phyloP scores from a whole-genome alignment of 2,888 invertebrate species.

The Megamerina dolium region DNA sequence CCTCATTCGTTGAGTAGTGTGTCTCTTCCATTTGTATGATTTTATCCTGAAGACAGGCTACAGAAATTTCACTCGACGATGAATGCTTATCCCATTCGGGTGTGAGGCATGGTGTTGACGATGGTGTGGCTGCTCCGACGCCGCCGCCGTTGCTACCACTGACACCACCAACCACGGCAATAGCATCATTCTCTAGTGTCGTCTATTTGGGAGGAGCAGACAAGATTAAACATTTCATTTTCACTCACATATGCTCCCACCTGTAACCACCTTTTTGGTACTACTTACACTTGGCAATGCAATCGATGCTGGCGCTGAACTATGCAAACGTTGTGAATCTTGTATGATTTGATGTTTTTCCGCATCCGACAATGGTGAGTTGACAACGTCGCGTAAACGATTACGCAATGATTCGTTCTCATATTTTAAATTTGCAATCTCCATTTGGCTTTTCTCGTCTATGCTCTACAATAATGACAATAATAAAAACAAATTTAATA shows the following conservation, averaged over 20 bases:
- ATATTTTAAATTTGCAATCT: constrained; percentile 59
- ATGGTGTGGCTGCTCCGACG: too few species aligned
- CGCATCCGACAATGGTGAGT: constrained; percentile 75
- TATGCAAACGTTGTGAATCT: constrained; percentile 65
- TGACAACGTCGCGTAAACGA: constrained; percentile 70
- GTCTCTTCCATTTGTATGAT: constrained; percentile 60
- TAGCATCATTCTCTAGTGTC: too few species aligned
- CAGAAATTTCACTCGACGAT: constrained; percentile 82
- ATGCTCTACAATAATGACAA: constrained; percentile 30
- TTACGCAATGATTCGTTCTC: constrained; percentile 72
- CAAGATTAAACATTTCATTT: too few species aligned
- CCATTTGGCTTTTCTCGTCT: constrained; percentile 47
- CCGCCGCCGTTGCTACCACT: constrained; percentile 50
- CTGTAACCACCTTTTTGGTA: too few species aligned
- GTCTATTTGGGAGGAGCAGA: too few species aligned
- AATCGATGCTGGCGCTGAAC: constrained; percentile 76
- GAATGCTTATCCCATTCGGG: constrained; percentile 92
- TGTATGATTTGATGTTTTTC: constrained; percentile 76
- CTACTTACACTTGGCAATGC: constrained; percentile 50
- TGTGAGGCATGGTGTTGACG: constrained; percentile 67
- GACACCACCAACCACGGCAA: too few species aligned
- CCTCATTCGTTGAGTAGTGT: constrained; percentile 75
- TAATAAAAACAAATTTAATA: constrained; percentile 3
- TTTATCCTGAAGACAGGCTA: constrained; percentile 88
- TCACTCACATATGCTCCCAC: too few species aligned